A percentile compares a stretch with the other conserved stretches of the same genome.
phyloP scores from a whole-genome alignment of 1,140 invertebrate species.

The Ephestia elutella region DNA sequence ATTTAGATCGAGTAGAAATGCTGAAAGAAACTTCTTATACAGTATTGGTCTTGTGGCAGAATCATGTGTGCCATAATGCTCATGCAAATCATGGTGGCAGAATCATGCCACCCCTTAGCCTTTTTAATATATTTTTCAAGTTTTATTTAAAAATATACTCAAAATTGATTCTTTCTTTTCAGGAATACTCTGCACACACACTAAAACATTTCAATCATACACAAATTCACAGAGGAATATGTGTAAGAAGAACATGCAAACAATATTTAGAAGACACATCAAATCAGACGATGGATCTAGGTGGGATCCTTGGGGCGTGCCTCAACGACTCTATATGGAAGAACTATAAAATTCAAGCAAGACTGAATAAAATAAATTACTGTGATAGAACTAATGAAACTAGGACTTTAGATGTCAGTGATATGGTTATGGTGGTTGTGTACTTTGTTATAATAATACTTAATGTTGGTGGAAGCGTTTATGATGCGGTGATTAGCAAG shows the following conservation, averaged over 20 bases:
- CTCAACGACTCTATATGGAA: slow-evolving; percentile 27
- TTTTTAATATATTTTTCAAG: no score
- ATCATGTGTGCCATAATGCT: no score
- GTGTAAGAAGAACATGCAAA: slow-evolving; percentile 50
- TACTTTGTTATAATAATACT: slow-evolving; percentile 26
- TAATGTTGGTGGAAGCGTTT: slow-evolving; percentile 32
- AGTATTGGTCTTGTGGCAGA: no score
- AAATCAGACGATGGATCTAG: slow-evolving; percentile 25
- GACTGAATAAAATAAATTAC: slow-evolving; percentile 20
- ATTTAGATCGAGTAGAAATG: no score
- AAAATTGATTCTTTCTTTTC: slow-evolving; percentile 23
- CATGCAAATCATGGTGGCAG: no score
- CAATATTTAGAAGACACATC: slow-evolving; percentile 15
- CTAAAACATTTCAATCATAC: slow-evolving; percentile 74
- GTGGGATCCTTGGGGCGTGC: slow-evolving; percentile 24
- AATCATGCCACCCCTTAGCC: no score
- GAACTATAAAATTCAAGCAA: slow-evolving; percentile 23
- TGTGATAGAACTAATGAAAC: slow-evolving; percentile 22
- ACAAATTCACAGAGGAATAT: slow-evolving; percentile 70
- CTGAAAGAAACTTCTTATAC: no score
- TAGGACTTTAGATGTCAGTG: slow-evolving; percentile 19
- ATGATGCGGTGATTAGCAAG: slow-evolving; percentile 31
- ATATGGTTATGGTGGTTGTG: slow-evolving; percentile 23
- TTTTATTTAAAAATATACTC: no score
- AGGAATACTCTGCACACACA: slow-evolving; percentile 57